phyloP scores from a whole-genome alignment of 1,140 invertebrate genomes.

The Schlechtendalia chinensis region DNA sequence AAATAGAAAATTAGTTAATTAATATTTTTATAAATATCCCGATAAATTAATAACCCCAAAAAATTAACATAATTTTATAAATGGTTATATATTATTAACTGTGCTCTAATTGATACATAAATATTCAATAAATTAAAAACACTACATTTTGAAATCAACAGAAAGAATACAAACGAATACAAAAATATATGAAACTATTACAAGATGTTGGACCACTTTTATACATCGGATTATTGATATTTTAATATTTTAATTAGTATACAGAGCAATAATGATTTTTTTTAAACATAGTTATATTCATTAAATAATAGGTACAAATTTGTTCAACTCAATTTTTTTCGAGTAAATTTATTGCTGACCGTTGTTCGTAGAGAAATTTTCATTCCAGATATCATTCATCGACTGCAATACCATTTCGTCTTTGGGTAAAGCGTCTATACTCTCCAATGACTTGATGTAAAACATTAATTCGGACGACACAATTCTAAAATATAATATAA shows the following conservation, averaged over 20 bases:
- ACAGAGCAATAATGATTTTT: not conserved
- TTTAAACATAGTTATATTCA: not conserved
- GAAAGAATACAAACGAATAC: not conserved
- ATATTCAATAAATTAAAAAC: conserved; percentile 21
- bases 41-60: conserved; percentile 12
- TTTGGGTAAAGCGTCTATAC: conserved; percentile 74
- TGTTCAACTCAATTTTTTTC: conserved; percentile 28
- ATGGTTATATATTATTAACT: not conserved
- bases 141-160: not conserved
- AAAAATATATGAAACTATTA: not conserved
- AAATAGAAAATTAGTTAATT: too few species aligned
- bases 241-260: conserved; percentile 6
- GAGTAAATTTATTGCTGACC: not conserved
- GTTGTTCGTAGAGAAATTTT: conserved; percentile 22
- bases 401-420: conserved; percentile 71
- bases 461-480: conserved; percentile 94
- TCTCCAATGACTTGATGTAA: conserved; percentile 88
- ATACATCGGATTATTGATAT: conserved; percentile 8
- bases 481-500: conserved; percentile 61
- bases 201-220: not conserved
- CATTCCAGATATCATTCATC: conserved; percentile 74
- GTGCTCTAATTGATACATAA: not conserved
- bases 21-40: conserved; percentile 13
- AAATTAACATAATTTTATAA: not conserved
- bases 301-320: conserved; percentile 32